These are phyloP conservation scores for Taxidea taxus DNA, from an alignment of 2,113 vertebrate species.

Conservation along the genomic window DNA sequence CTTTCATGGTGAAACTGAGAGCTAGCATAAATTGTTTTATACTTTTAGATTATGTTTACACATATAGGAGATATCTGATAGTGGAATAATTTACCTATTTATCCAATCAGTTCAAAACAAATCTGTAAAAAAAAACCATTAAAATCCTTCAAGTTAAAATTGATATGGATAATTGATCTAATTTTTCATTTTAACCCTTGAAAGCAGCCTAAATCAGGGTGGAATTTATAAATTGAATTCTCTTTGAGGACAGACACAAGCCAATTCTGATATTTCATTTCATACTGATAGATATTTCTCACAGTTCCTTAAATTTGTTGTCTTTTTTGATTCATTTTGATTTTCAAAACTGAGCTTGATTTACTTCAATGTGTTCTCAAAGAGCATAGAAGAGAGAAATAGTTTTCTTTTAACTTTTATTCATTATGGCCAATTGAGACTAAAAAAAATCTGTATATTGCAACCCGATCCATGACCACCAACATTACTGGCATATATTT, in stretches of 20 bases:
- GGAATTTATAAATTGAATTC: constrained; percentile 1
- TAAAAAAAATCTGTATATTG: not conserved
- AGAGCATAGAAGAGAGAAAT: not conserved
- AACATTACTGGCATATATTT: not conserved
- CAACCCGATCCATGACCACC: not conserved
- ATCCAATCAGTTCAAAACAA: not conserved
- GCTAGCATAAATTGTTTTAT: not conserved
- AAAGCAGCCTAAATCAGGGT: not conserved
- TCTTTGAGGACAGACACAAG: not conserved
- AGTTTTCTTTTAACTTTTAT: constrained; percentile 35
- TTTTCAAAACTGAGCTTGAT: constrained; percentile 38
- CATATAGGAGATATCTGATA: not conserved
- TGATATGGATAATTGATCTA: not conserved
- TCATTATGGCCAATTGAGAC: not conserved
- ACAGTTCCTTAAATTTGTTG: not conserved
- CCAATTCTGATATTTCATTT: not conserved
- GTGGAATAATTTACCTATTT: constrained; percentile 8
- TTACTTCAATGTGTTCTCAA: not conserved
- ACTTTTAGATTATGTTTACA: not conserved
- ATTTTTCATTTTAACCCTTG: constrained; percentile 32
- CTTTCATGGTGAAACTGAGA: not conserved
- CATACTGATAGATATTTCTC: not conserved
- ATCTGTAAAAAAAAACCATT: not conserved
- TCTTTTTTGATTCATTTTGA: constrained; percentile 28
- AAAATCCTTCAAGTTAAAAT: constrained; percentile 2